Evolutionary conservation across 1,140 invertebrate species (phyloP).

Genomic region (Notospermus geniculatus): DNA sequence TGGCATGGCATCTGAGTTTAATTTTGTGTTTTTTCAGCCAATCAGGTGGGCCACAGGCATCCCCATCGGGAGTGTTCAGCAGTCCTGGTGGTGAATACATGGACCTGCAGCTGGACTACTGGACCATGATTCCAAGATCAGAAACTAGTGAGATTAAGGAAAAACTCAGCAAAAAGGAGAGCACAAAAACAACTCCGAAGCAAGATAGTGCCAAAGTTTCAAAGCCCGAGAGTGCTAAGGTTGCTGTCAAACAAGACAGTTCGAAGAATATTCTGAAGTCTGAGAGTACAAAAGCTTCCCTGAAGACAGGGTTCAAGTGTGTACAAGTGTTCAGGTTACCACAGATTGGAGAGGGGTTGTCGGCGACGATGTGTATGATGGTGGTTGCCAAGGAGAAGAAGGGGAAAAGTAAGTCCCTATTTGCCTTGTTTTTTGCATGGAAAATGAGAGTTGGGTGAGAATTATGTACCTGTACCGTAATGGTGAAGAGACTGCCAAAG

Average conservation of each 20-base stretch:
- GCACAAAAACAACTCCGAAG: too few species aligned
- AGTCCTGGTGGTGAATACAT: slow-evolving; percentile 64
- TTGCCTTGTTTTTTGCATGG: slow-evolving; percentile 5
- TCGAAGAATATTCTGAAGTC: background rate
- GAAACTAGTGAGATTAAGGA: slow-evolving; percentile 35
- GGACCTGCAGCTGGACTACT: slow-evolving; percentile 92
- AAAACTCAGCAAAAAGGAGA: slow-evolving; percentile 48
- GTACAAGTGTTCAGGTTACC: slow-evolving; percentile 73
- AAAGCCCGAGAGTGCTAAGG: too few species aligned
- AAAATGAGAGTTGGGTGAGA: too few species aligned
- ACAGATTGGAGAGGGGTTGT: slow-evolving; percentile 20
- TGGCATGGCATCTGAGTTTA: background rate
- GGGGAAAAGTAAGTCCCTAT: slow-evolving; percentile 65
- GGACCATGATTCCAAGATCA: slow-evolving; percentile 61
- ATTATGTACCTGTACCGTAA: too few species aligned
- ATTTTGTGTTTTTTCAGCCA: slow-evolving; percentile 11
- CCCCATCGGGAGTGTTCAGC: background rate
- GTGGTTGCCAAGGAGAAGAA: slow-evolving; percentile 95
- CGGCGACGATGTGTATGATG: slow-evolving; percentile 66
- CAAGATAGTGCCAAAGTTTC: too few species aligned
- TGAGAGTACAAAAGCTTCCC: slow-evolving; percentile 62
- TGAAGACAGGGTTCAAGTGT: slow-evolving; percentile 79
- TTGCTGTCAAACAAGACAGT: too few species aligned
- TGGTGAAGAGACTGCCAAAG: too few species aligned
- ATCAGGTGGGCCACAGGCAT: background rate